Base-by-base conservation (phyloP, 2,888 invertebrate species). In the Criorhina ranunculi region DNA sequence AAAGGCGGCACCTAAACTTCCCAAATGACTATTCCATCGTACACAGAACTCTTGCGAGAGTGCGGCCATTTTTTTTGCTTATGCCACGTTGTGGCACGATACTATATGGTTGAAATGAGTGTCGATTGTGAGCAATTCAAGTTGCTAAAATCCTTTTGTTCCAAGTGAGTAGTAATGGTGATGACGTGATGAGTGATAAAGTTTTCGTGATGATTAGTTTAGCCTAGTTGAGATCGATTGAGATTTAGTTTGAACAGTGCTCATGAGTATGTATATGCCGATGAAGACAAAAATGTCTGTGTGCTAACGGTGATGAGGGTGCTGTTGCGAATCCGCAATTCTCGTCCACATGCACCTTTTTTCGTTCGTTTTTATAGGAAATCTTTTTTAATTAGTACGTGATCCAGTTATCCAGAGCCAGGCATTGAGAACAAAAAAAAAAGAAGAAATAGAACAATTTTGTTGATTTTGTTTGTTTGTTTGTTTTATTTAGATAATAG, bases 1-100 rank as follows among this genome's bases (percentile, higher is more conserved):
- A 88, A 92, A 91, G 5, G 92, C 92, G 4, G 92, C 91, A 0
- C 92, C 92, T 73, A 92, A 90, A 87, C 92, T 92, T 12, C 91
- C 91, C 82, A 92, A 87, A 86, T 92, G 92, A 87, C 91, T 92
- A 87, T 92, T 92, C 92, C 92, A 92, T 46, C 91, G 89, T 12
- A 92, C 92, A 83, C 92, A 92, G 87, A 92, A 92, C 87, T 92
- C 92, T 77, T 92, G 92, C 76, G 89, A 89, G 87, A 87, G 85
- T 46, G 87, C 60, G n/a, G 82, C 12, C 83, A 82, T 75, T 44
- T 73, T 80, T n/a, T 80, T 75, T 19, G 51, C 75, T n/a, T 81
- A 87, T 87, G 33, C 69, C 62, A 57, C 35, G 40, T 12, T 66
- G 29, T 59, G 11, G 29, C 55, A 19, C 42, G 7, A 17, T 42